Base-by-base conservation (phyloP, 1,140 invertebrate genomes). In the Probaryconus sp. region DNA sequence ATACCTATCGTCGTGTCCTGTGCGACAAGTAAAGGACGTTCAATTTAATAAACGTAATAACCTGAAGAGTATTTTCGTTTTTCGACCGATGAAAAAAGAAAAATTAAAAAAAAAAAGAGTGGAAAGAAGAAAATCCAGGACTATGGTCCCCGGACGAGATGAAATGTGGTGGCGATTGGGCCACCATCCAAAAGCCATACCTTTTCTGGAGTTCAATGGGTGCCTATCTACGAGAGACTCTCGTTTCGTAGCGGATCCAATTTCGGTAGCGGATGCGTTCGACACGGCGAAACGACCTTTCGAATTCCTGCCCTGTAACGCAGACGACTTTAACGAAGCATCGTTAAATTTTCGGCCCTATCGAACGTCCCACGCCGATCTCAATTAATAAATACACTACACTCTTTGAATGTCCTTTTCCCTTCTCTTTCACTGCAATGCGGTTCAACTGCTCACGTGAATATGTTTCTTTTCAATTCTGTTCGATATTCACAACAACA, bases 31-130 rank as follows among this genome's bases (percentile, higher is more conserved):
- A 77, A 45, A 65, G 43, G 74, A 77, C 75, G 77, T 83, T 79
- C 81, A 86, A 88, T 88, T 86, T 87, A 86, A 87, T 88, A 88
- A 88, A 87, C 83, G 84, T 85, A 88, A 87, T 88, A 86, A 84
- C 78, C 72, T 83, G 81, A 85, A 84, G 80, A 81, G 83, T 87
- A 85, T 85, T 84, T 84, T 82, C 78, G 77, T 82, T 80, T 81
- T 84, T 81, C 77, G 48, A 47, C 38, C 13, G 17, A 53, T 24
- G 58, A 48, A 78, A 75, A 82, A 82, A n/a, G n/a, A n/a, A n/a
- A n/a, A n/a, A n/a, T n/a, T n/a, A n/a, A n/a, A n/a, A n/a, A n/a
- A n/a, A n/a, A n/a, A n/a, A n/a, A n/a, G n/a, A n/a, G n/a, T n/a
- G n/a, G n/a, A n/a, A n/a, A n/a, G n/a, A n/a, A n/a, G n/a, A n/a